Evolutionary conservation across 2,797 vertebrate genomes (phyloP), one percentile per base, ranked within the genome.

Genomic region (Pantherophis vulpinus): DNA sequence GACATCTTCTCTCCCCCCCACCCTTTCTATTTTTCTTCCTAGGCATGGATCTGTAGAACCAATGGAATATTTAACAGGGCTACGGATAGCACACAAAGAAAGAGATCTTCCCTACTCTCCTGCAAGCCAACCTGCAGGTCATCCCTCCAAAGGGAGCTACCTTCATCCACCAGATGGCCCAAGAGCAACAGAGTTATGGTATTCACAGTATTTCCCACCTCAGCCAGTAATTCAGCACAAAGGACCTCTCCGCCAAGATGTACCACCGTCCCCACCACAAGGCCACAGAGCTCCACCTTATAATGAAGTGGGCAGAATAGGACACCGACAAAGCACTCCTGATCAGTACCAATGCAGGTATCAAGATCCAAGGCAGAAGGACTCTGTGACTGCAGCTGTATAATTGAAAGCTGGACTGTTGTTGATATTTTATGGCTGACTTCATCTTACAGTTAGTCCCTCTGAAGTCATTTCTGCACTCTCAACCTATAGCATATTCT

Each of bases 171-270:
- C 97, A 0, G 97, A 98, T n/a, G 83, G 97, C 11, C 63, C 89
- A 20, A 97, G 97, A 96, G 96, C 96, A 20, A 94, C 97, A 88
- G 98, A 99, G 89, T 97, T 98, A 91, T 97, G 98, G 83, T 98
- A 98, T 91, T 97, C 98, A 2, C 98, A 98, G 25, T 99, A 98
- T 96, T 99, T 98, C 94, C 97, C 98, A 47, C 97, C 96, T 7
- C 97, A 97, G 14, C 96, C 97, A 0, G 0, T 95, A 2, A 60
- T 95, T 94, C 99, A 98, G 93, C 97, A 98, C 92, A 99, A 99
- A 97, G 99, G 99, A 93, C 99, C 99, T 9, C 95, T 99, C 94
- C 98, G 99, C 18, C 99, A 99, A 97, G 99, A 99, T 0, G 99
- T 99, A 27, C 99, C 99, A 0, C 99, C 99, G 1, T 99, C 99